Evolutionary conservation across 1,140 invertebrate genomes (phyloP).

Genomic region (Stenopsyche tienmushanensis): DNA sequence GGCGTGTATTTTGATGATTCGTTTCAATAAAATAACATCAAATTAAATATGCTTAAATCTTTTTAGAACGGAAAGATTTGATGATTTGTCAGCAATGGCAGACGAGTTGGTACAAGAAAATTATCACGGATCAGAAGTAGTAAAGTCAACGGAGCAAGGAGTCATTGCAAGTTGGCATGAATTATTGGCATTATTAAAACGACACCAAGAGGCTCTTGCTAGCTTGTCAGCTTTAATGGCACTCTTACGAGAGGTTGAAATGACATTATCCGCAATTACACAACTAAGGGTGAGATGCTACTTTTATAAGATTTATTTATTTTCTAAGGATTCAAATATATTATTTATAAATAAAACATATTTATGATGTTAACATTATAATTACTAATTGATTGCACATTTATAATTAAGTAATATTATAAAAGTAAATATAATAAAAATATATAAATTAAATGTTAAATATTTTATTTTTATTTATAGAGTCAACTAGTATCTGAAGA

Average conservation of each 20-base stretch:
- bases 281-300: slow-evolving; percentile 67
- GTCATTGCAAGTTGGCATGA: slow-evolving; percentile 88
- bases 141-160: slow-evolving; percentile 79
- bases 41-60: no score
- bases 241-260: slow-evolving; percentile 89
- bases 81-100: slow-evolving; percentile 89
- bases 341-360: not conserved
- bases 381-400: no score
- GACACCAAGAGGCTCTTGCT: slow-evolving; percentile 80
- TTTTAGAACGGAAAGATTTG: slow-evolving; percentile 85
- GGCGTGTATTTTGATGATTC: slow-evolving; percentile 36
- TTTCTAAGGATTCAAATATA: not conserved
- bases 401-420: no score
- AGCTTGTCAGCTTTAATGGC: slow-evolving; percentile 78
- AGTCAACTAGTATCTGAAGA: slow-evolving; percentile 83
- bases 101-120: slow-evolving; percentile 88
- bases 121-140: slow-evolving; percentile 86
- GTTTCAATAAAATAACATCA: not conserved
- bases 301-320: not conserved
- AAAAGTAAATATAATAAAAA: not conserved
- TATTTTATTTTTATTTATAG: slow-evolving; percentile 48
- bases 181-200: slow-evolving; percentile 80
- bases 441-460: not conserved
- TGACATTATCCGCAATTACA: slow-evolving; percentile 76
- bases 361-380: no score